Percentiles rank a stretch among this genome's conserved stretches.
Conservation (phyloP, 2,797 vertebrate genomes). For the Pseudotriccus pelzelni region DNA sequence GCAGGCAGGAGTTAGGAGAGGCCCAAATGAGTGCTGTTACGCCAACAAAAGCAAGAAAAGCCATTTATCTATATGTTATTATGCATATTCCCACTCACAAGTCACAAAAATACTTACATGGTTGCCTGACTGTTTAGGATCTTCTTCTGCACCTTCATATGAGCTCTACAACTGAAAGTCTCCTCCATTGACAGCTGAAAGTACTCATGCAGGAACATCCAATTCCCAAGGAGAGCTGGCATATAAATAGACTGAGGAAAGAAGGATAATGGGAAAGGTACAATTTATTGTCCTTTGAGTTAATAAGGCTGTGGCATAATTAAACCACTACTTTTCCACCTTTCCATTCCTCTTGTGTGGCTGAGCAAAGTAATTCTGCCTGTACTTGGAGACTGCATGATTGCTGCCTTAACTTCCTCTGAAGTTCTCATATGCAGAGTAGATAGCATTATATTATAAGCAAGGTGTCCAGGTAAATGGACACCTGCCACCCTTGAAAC, state of each 20-base stretch:
- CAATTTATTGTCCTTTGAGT: neutral
- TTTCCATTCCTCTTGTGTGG: neutral
- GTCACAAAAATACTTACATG: neutral
- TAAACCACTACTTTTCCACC: slow-evolving; percentile 6
- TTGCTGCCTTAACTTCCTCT: neutral
- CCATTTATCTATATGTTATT: neutral
- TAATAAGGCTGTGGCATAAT: neutral
- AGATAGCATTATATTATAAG: neutral
- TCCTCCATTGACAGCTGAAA: neutral
- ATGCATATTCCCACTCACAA: neutral
- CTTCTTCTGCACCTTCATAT: neutral
- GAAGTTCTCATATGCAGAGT: neutral
- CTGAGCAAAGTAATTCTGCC: neutral
- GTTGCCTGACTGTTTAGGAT: neutral
- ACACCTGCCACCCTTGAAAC: neutral
- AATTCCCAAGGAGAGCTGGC: neutral
- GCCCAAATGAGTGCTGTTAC: accelerated
- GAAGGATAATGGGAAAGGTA: neutral
- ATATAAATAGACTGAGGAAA: neutral
- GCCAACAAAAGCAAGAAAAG: neutral
- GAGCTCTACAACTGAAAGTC: neutral
- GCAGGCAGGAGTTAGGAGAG: neutral
- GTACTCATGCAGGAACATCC: neutral
- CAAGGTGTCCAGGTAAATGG: neutral
- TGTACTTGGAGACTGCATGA: neutral